A percentile compares a stretch with the other conserved stretches of the same genome.
These are phyloP conservation scores for Stegastes partitus DNA, from an alignment of 2,113 vertebrate species.

Conservation along the genomic window DNA sequence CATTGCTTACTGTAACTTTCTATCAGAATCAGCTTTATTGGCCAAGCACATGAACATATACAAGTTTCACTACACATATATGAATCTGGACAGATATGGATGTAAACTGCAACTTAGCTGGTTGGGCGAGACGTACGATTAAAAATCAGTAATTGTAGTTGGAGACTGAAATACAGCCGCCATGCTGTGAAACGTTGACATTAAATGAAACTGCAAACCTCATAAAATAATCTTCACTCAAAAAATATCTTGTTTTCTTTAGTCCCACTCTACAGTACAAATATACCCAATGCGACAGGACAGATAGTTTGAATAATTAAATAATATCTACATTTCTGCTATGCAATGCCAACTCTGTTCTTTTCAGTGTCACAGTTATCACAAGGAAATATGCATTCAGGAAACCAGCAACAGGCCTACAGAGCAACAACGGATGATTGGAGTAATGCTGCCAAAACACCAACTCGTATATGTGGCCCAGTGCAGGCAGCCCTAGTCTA, in stretches of 20 bases:
- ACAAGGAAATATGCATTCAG: not conserved
- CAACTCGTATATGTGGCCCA: not conserved
- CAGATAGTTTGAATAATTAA: no score
- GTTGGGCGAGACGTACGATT: no score
- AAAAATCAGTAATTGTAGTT: no score
- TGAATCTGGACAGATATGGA: no score
- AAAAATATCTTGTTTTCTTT: not conserved
- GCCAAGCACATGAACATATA: no score
- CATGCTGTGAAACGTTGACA: not conserved
- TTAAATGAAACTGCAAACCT: no score
- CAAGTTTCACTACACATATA: no score
- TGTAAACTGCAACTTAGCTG: no score
- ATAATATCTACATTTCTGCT: not conserved
- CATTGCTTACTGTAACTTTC: no score
- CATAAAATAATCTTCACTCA: not conserved
- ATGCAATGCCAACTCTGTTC: no score
- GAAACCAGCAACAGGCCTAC: not conserved
- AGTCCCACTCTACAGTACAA: not conserved
- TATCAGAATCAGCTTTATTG: no score
- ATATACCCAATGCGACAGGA: not conserved
- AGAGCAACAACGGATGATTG: not conserved
- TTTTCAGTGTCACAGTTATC: not conserved
- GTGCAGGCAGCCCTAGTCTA: not conserved
- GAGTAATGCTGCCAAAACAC: no score
- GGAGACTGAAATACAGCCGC: not conserved